Evolutionary conservation across 2,797 vertebrate species (phyloP).

Genomic region (Ammospiza maritima): DNA sequence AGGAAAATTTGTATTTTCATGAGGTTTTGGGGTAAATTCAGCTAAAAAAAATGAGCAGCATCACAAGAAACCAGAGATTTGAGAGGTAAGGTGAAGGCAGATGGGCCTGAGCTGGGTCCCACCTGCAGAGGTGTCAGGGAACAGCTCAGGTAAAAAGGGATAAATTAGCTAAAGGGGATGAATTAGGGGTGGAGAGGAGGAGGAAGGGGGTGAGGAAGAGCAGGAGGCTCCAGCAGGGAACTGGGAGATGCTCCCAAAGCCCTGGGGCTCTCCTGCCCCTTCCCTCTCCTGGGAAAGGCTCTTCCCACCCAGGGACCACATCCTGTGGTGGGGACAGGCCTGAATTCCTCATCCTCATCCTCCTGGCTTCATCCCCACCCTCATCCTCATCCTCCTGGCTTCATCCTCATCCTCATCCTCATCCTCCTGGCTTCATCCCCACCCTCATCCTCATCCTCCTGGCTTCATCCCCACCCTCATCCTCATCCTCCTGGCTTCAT

Average conservation of each 20-base stretch:
- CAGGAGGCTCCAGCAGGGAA: neutral
- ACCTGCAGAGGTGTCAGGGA: neutral
- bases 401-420: no score
- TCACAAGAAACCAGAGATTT: neutral
- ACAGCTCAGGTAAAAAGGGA: neutral
- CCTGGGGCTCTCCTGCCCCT: neutral
- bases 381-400: neutral
- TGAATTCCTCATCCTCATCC: neutral
- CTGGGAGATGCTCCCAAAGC: neutral
- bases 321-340: neutral
- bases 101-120: neutral
- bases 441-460: neutral
- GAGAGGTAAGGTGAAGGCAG: neutral
- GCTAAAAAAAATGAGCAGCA: neutral
- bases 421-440: neutral
- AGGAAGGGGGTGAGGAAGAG: neutral
- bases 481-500: neutral
- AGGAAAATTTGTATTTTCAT: neutral
- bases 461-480: no score
- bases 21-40: neutral
- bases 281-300: neutral
- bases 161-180: no score
- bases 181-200: neutral
- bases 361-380: no score
- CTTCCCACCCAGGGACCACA: neutral